A percentile compares a stretch with the other conserved stretches of the same genome.
phyloP scores from a whole-genome alignment of 2,113 vertebrate species.

The Mus musculus region GRCm39 chr1:122621501-122622000 shows the following conservation, averaged over 20 bases:
- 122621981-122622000: not conserved
- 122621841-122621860: not conserved
- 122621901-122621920: slow-evolving; percentile 14
- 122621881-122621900: not conserved
- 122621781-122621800: not conserved
- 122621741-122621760: not conserved
- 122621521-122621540: not conserved
- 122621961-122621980: not conserved
- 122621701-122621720: not conserved
- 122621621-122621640: not conserved
- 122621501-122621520: slow-evolving; percentile 19
- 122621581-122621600: not conserved
- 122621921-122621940: not conserved
- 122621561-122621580: not conserved
- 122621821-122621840: not conserved
- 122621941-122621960: not conserved
- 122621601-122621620: not conserved
- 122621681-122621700: not conserved
- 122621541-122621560: not conserved
- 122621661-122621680: not conserved
- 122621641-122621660: not conserved
- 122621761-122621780: not conserved
- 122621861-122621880: not conserved
- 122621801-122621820: not conserved
- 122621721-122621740: not conserved